phyloP scores from a whole-genome alignment of 2,888 invertebrate genomes.

The Charanyca ferruginea region DNA sequence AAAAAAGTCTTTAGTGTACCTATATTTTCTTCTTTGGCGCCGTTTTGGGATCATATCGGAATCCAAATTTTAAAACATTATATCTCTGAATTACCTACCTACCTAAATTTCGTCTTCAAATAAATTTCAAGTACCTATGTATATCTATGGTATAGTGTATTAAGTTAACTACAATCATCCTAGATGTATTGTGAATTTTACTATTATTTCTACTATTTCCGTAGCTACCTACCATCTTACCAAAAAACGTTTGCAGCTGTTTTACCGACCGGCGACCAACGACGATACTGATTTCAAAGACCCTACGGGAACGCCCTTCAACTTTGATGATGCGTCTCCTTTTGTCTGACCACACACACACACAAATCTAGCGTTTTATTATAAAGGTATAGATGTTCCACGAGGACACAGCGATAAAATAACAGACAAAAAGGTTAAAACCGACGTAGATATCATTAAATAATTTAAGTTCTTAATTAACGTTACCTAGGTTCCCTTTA shows the following conservation, averaged over 20 bases:
- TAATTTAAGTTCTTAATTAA: too few relatives aligned
- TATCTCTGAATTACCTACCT: too few relatives aligned
- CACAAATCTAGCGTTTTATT: neutral
- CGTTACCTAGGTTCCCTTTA: too few relatives aligned
- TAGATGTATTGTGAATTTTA: too few relatives aligned
- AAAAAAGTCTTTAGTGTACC: too few relatives aligned
- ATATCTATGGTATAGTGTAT: too few relatives aligned
- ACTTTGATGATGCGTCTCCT: constrained; percentile 1
- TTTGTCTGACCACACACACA: neutral
- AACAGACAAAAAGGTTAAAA: too few relatives aligned
- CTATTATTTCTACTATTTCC: too few relatives aligned
- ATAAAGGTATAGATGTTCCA: neutral
- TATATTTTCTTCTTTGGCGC: neutral
- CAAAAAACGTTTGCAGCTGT: constrained; percentile 13
- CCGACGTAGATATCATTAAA: too few relatives aligned
- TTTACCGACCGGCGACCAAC: constrained; percentile 40
- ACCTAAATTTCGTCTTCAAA: too few relatives aligned
- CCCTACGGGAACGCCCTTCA: constrained; percentile 6
- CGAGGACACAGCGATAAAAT: neutral
- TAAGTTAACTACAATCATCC: too few relatives aligned
- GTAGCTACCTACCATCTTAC: neutral
- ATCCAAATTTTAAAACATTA: neutral
- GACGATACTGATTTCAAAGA: constrained; percentile 8
- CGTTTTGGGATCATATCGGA: neutral
- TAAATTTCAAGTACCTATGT: too few relatives aligned